phyloP scores from a whole-genome alignment of 1,140 invertebrate genomes.

The Tigriopus japonicus region DNA sequence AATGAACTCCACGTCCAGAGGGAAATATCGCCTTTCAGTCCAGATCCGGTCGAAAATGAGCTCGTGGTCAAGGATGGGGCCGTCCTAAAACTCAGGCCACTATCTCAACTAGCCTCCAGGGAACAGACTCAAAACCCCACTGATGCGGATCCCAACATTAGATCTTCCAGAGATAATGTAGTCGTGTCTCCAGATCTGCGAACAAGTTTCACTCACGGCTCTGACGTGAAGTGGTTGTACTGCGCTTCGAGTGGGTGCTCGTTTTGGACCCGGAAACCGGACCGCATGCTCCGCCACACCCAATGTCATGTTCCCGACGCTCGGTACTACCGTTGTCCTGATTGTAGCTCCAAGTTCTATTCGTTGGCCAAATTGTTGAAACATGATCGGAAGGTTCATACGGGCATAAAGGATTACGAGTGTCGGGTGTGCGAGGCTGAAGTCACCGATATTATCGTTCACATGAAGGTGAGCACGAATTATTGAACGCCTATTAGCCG shows the following conservation, averaged over 20 bases:
- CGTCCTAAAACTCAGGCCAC: no score
- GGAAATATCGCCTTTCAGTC: no score
- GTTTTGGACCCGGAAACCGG: neutral
- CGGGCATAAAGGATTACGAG: slow-evolving; percentile 1
- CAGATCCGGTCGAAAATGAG: no score
- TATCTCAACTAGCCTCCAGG: no score
- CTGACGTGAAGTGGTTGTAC: neutral
- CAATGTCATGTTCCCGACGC: neutral
- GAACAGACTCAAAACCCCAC: no score
- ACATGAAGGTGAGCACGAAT: neutral
- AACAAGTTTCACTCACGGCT: no score
- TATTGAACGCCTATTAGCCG: neutral
- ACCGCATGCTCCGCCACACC: neutral
- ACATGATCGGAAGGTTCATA: neutral
- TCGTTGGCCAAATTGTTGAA: slow-evolving; percentile 10
- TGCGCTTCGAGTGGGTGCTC: neutral
- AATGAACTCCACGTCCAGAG: no score
- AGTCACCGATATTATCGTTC: slow-evolving; percentile 3
- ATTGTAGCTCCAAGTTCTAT: neutral
- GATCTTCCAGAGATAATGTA: no score
- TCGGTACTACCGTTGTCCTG: neutral
- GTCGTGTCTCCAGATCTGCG: no score
- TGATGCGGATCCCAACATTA: no score
- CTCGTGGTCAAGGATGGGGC: no score
- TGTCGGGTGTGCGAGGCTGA: slow-evolving; percentile 8